phyloP scores from a whole-genome alignment of 2,888 invertebrate species.

The Mythimna impura region DNA sequence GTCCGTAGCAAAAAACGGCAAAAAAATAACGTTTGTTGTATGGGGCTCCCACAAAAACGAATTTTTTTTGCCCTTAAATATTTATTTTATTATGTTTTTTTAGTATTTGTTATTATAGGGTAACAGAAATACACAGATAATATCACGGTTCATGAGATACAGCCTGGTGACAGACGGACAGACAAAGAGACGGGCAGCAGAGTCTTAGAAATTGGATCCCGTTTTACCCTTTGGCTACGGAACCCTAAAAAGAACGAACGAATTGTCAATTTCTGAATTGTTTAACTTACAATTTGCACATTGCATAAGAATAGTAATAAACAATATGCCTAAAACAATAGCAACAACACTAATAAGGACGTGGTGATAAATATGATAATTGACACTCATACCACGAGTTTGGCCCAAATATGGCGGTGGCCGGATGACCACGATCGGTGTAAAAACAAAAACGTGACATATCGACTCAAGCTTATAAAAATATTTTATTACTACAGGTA shows the following conservation, averaged over 20 bases:
- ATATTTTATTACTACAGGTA: conserved; percentile 20
- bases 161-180: too few relatives aligned
- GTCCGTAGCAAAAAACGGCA: too few relatives aligned
- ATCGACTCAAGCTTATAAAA: conserved; percentile 8
- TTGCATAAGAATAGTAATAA: conserved; percentile 19
- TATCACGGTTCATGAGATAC: too few relatives aligned
- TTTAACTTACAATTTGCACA: conserved; percentile 10
- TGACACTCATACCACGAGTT: conserved; percentile 7
- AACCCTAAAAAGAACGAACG: not conserved
- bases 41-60: too few relatives aligned
- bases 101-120: too few relatives aligned
- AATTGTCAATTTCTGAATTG: not conserved
- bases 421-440: conserved; percentile 5
- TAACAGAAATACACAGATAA: too few relatives aligned
- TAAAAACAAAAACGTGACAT: conserved; percentile 39
- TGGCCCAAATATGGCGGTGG: conserved; percentile 17
- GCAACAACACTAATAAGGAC: conserved; percentile 26
- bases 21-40: too few relatives aligned
- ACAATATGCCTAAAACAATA: conserved; percentile 26
- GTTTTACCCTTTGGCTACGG: too few relatives aligned
- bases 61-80: too few relatives aligned
- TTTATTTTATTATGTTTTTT: too few relatives aligned
- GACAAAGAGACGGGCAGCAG: too few relatives aligned
- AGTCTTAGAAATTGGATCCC: too few relatives aligned
- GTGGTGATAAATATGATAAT: conserved; percentile 18